Conservation (phyloP, 2,888 invertebrate genomes). For the Microdon myrmicae region DNA sequence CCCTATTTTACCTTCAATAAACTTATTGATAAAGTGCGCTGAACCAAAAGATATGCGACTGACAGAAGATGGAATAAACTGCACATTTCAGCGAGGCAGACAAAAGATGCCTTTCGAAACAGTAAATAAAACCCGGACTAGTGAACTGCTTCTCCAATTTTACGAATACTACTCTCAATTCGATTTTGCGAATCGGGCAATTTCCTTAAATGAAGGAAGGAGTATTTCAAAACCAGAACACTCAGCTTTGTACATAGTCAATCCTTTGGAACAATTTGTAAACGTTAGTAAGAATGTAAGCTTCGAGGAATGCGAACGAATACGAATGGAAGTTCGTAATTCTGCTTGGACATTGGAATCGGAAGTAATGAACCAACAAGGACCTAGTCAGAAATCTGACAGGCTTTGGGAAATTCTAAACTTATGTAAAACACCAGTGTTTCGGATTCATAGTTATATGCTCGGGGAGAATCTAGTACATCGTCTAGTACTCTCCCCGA, state of each 20-base stretch:
- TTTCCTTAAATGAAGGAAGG: slow-evolving; percentile 78
- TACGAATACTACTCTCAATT: slow-evolving; percentile 84
- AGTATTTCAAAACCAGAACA: slow-evolving; percentile 76
- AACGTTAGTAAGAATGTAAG: slow-evolving; percentile 91
- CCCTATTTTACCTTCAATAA: slow-evolving; percentile 76
- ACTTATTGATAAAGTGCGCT: slow-evolving; percentile 68
- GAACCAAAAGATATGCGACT: slow-evolving; percentile 71
- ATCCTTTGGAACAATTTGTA: slow-evolving; percentile 81
- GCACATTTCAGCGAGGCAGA: slow-evolving; percentile 78
- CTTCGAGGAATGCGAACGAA: slow-evolving; percentile 75
- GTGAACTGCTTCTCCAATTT: slow-evolving; percentile 78
- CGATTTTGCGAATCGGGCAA: slow-evolving; percentile 78
- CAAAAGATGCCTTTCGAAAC: slow-evolving; percentile 67
- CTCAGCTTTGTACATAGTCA: slow-evolving; percentile 81
- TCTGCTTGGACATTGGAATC: slow-evolving; percentile 79
- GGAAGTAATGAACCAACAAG: slow-evolving; percentile 62
- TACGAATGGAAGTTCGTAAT: slow-evolving; percentile 74
- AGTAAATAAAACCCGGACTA: slow-evolving; percentile 69
- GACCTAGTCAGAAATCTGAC: too few relatives aligned
- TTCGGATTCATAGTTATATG: too few relatives aligned
- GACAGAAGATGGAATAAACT: slow-evolving; percentile 78
- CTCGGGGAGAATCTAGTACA: too few relatives aligned
- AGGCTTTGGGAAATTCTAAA: slow-evolving; percentile 69
- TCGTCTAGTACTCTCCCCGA: too few relatives aligned
- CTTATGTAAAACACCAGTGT: slow-evolving; percentile 68